phyloP scores from a whole-genome alignment of 2,888 invertebrate genomes.

The Xestia c-nigrum region DNA sequence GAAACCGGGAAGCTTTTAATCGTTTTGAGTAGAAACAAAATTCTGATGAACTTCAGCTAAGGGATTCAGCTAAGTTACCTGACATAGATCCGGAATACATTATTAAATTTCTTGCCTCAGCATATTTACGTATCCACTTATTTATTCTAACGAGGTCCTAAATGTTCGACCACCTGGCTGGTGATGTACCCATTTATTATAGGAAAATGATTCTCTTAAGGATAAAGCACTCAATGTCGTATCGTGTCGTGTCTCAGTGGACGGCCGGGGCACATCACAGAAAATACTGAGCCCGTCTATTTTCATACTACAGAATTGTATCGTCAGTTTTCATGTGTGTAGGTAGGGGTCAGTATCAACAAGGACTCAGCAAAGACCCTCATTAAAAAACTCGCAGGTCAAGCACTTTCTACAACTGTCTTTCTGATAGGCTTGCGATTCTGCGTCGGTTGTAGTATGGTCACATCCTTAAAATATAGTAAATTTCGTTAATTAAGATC shows the following conservation, averaged over 20 bases:
- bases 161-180: conserved; percentile 26
- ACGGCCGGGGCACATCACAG: background rate
- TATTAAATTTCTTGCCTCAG: background rate
- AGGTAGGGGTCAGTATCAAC: conserved; percentile 16
- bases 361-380: conserved; percentile 34
- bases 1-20: background rate
- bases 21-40: background rate
- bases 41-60: background rate
- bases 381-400: conserved; percentile 15
- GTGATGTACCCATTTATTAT: conserved; percentile 10
- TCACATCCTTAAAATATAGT: conserved; percentile 6
- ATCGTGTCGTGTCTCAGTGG: background rate
- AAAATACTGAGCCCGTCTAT: background rate
- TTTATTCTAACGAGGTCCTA: conserved; percentile 10
- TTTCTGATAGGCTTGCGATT: background rate
- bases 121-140: background rate
- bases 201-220: conserved; percentile 25
- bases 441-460: background rate
- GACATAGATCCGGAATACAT: background rate
- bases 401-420: too few relatives aligned
- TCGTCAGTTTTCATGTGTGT: background rate
- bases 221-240: background rate
- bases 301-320: background rate
- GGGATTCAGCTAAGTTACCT: background rate
- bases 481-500: background rate